These are phyloP conservation scores for Danaus chrysippus DNA, from an alignment of 2,888 invertebrate species.

Conservation along the genomic window DNA sequence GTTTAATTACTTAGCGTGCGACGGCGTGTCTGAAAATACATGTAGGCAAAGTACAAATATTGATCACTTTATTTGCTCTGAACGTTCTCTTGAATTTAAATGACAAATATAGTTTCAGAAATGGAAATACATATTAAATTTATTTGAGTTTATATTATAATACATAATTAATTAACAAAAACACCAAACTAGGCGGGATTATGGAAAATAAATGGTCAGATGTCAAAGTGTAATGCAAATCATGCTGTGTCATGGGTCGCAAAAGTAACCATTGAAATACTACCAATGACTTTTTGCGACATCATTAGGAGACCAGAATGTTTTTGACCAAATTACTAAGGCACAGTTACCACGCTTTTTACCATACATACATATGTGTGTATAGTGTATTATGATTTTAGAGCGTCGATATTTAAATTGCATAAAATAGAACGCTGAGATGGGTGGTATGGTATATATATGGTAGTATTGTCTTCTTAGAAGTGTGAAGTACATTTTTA, in stretches of 20 bases:
- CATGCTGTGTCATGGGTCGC: constrained; percentile 47
- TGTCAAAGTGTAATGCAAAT: constrained; percentile 36
- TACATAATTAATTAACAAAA: neutral
- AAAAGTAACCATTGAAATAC: constrained; percentile 39
- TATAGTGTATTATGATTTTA: too few relatives aligned
- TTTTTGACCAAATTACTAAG: constrained; percentile 24
- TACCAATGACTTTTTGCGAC: constrained; percentile 56
- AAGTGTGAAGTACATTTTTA: too few relatives aligned
- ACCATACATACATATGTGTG: neutral
- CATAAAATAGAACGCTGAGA: too few relatives aligned
- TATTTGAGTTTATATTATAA: too few relatives aligned
- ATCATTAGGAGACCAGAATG: constrained; percentile 44
- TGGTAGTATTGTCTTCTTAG: too few relatives aligned
- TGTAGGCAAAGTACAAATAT: too few relatives aligned
- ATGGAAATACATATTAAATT: too few relatives aligned
- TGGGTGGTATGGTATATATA: too few relatives aligned
- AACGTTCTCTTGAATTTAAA: too few relatives aligned
- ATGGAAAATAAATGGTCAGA: constrained; percentile 12
- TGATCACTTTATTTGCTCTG: too few relatives aligned
- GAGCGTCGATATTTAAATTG: too few relatives aligned
- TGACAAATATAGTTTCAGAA: too few relatives aligned
- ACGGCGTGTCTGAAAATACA: neutral
- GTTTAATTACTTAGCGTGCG: constrained; percentile 2
- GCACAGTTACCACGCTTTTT: constrained; percentile 13
- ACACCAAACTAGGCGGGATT: neutral